Evolutionary conservation across 2,113 vertebrate genomes (phyloP).

Genomic region (Coturnix japonica): DNA sequence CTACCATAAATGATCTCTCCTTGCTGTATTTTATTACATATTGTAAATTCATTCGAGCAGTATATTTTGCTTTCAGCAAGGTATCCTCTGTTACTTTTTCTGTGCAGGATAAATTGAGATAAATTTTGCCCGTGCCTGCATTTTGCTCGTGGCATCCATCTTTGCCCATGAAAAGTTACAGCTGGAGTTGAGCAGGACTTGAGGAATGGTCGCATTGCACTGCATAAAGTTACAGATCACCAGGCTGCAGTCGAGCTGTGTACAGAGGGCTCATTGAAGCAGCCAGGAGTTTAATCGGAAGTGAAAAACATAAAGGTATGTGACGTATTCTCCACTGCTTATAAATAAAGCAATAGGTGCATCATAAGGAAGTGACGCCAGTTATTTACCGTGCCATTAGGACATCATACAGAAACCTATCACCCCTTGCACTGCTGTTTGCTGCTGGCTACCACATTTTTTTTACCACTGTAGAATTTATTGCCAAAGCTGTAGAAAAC

Average conservation of each 20-base stretch:
- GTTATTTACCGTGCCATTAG: background rate
- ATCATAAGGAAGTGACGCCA: background rate
- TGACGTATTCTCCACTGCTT: background rate
- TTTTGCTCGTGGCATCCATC: conserved; percentile 43
- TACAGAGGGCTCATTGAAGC: background rate
- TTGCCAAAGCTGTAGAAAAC: background rate
- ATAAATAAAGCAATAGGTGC: background rate
- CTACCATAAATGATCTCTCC: background rate
- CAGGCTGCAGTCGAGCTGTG: background rate
- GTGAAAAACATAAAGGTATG: background rate
- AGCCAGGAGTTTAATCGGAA: conserved; percentile 21
- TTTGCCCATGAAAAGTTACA: conserved; percentile 45
- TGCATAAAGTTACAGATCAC: conserved; percentile 35
- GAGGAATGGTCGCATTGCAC: conserved; percentile 27
- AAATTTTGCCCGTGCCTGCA: conserved; percentile 24
- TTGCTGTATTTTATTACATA: conserved; percentile 35
- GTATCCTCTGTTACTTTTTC: conserved; percentile 23
- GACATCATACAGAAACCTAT: background rate
- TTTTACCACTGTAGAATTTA: background rate
- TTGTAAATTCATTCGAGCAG: conserved; percentile 44
- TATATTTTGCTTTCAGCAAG: conserved; percentile 47
- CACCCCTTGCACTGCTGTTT: background rate
- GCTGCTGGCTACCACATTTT: background rate
- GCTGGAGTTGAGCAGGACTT: conserved; percentile 19
- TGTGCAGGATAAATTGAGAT: conserved; percentile 58